These are phyloP conservation scores for Microcebus tavaratra DNA, from an alignment of 2,113 vertebrate species.

Conservation along the genomic window DNA sequence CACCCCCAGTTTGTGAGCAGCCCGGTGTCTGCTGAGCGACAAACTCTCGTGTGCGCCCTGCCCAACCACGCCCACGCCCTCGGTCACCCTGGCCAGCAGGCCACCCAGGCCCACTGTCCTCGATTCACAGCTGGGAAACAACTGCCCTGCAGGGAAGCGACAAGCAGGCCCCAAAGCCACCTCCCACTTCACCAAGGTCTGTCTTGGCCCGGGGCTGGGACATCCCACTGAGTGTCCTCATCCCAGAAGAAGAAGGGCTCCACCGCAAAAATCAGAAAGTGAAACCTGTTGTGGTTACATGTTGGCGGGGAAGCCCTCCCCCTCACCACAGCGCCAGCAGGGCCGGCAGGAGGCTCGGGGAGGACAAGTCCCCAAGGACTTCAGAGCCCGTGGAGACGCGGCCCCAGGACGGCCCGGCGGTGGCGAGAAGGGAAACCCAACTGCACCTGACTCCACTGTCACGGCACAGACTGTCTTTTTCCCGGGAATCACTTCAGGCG, in stretches of 20 bases:
- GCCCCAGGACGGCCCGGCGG: neutral
- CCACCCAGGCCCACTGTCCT: neutral
- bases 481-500: neutral
- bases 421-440: neutral
- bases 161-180: neutral
- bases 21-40: too few species aligned
- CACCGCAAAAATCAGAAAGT: slow-evolving; percentile 62
- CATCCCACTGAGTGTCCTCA: neutral
- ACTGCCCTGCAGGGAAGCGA: neutral
- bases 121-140: too few species aligned
- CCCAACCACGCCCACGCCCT: neutral
- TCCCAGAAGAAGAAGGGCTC: slow-evolving; percentile 63
- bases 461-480: neutral
- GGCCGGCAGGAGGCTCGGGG: neutral
- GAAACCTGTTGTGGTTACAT: slow-evolving; percentile 74
- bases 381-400: too few species aligned
- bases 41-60: accelerated
- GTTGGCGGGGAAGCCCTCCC: slow-evolving; percentile 71
- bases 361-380: too few species aligned
- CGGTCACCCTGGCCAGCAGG: neutral
- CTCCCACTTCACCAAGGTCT: neutral
- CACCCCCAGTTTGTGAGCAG: neutral
- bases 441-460: neutral
- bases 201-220: neutral
- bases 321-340: slow-evolving; percentile 45